Percentiles rank a stretch among this genome's conserved stretches.
Conservation (phyloP, 1,140 invertebrate species). For the Ostrea edulis region DNA sequence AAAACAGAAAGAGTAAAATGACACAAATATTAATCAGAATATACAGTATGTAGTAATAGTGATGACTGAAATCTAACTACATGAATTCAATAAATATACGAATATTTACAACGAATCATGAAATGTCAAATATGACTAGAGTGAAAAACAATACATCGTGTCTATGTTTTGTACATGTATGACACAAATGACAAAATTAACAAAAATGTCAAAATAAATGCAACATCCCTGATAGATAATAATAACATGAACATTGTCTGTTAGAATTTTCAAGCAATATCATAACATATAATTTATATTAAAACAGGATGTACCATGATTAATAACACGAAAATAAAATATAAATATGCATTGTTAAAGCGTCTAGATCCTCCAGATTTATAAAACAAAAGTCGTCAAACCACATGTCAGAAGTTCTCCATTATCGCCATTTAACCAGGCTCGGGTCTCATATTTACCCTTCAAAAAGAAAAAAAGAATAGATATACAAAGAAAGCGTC, state of each 20-base stretch:
- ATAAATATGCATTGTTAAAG: neutral
- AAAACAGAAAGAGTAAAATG: too few species aligned
- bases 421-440: conserved; percentile 49
- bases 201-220: neutral
- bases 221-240: neutral
- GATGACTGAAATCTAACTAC: neutral
- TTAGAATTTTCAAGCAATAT: too few species aligned
- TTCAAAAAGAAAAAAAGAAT: conserved; percentile 8
- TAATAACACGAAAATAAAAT: too few species aligned
- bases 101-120: neutral
- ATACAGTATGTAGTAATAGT: neutral
- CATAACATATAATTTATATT: too few species aligned
- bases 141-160: neutral
- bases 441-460: conserved; percentile 55
- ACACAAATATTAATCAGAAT: neutral
- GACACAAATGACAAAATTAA: neutral
- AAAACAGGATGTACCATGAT: too few species aligned
- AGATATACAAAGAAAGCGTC: neutral
- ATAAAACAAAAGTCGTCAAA: conserved; percentile 53
- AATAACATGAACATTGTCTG: neutral
- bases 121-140: neutral
- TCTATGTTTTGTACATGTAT: too few species aligned
- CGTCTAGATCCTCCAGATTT: neutral
- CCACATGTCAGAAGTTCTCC: conserved; percentile 53
- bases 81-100: neutral